Evolutionary conservation across 2,888 invertebrate genomes (phyloP), one percentile per base, ranked within the genome.

Genomic region (Folsomia manolachei): DNA sequence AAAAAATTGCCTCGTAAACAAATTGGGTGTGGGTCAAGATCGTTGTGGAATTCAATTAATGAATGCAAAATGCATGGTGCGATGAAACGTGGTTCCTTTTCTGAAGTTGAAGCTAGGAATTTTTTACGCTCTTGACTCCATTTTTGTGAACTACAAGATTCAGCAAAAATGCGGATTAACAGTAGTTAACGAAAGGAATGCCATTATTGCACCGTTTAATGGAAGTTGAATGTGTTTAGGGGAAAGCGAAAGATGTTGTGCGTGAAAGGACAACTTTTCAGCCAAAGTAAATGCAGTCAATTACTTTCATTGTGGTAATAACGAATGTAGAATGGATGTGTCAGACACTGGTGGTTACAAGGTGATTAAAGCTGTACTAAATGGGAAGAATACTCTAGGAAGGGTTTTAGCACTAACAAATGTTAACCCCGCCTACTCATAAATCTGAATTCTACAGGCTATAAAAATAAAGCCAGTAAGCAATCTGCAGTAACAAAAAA

Each of bases 261-360:
- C n/a, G n/a, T n/a, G n/a, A n/a, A n/a, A n/a, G n/a, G n/a, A 18
- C 51, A 51, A 51, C 18, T 51, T 51, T 11, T 9, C 9, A 51
- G 51, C 9, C 51, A 11, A 51, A n/a, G n/a, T 18, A 51, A 51
- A 51, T 51, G 51, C 51, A 51, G 51, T 51, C 9, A 51, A 51
- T 51, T 51, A 18, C 9, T 18, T 18, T 18, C 9, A 51, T 51
- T 9, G 51, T 18, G 9, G 9, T 51, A 18, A 9, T 51, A 51
- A 51, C 51, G 25, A 23, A 24, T 62, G n/a, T n/a, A n/a, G n/a
- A n/a, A n/a, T n/a, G n/a, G n/a, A n/a, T n/a, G n/a, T n/a, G 62
- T 62, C 62, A 18, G 62, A 62, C 62, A 62, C 21, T 24, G 62
- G 62, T 62, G 62, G 62, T 62, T 62, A 24, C 23, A 24, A 25